Conservation (phyloP, 2,888 invertebrate species). For the Linnaemya tessellans region DNA sequence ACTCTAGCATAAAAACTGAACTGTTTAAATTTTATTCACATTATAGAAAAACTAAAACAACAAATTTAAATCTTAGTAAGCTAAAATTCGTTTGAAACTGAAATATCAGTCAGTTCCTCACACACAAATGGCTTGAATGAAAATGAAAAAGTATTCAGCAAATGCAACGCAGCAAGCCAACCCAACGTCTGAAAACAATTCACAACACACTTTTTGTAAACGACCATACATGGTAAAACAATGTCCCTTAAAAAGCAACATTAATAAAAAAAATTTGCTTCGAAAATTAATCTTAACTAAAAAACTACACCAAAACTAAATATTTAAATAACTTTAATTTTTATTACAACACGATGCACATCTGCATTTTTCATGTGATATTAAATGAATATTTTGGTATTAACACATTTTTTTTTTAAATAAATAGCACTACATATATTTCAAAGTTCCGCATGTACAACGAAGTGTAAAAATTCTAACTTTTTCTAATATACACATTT, state of each 20-base stretch:
- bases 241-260: not conserved
- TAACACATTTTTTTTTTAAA: too few relatives aligned
- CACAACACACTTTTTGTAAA: conserved; percentile 72
- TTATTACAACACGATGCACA: not conserved
- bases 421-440: too few relatives aligned
- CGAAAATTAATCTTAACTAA: not conserved
- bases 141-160: conserved; percentile 71
- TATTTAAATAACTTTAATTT: not conserved
- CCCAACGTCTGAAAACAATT: conserved; percentile 60
- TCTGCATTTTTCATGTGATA: too few relatives aligned
- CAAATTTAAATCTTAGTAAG: conserved; percentile 51
- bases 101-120: conserved; percentile 53
- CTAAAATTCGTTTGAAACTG: conserved; percentile 48
- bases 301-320: not conserved
- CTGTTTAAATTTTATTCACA: conserved; percentile 16
- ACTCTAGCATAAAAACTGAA: conserved; percentile 6
- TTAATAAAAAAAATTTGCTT: not conserved
- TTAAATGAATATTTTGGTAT: too few relatives aligned
- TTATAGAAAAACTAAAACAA: conserved; percentile 21
- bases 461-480: too few relatives aligned
- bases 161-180: conserved; percentile 75
- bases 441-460: too few relatives aligned
- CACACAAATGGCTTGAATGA: conserved; percentile 59
- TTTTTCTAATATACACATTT: too few relatives aligned
- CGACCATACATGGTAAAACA: conserved; percentile 71